Base-by-base conservation (phyloP, 2,888 invertebrate species). In the Eupithecia subfuscata region DNA sequence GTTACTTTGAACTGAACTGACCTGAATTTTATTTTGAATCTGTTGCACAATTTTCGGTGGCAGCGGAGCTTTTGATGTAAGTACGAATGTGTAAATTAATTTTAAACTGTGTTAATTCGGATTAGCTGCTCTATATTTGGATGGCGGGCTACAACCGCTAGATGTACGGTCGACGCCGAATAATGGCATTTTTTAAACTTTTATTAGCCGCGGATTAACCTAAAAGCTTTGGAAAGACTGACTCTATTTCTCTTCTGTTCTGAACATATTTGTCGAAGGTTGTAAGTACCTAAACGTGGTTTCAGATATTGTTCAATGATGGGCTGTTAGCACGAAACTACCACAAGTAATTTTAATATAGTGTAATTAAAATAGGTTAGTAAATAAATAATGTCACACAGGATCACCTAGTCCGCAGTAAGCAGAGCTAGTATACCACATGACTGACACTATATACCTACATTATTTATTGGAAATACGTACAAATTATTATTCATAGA, bases 1-100 rank as follows among this genome's bases (percentile, higher is more conserved):
- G 79, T 82, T 83, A 74, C 82, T 85, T 84, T 76, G 76, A 79
- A 79, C 75, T 79, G 75, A 72, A 81, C 81, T 91, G 92, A 92
- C 92, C 92, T 87, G 90, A 84, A 92, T 91, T 88, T 90, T 90
- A 90, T 90, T 91, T 90, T 87, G 88, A 90, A 86, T 82, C 83
- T 87, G 86, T 91, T 91, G 88, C 91, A 91, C 91, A 90, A 91
- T 88, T 89, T 83, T 83, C 82, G 80, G 79, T 79, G 77, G 79
- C 70, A 81, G 72, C 80, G 68, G 80, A 73, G 80, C 73, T 83
- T 83, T 71, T 76, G 75, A 84, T 82, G 90, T 90, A 83, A 88
- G 86, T 85, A 80, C 40, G 25, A 64, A 56, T 71, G 70, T 75
- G 70, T 75, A 69, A 74, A 74, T 71, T 75, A 75, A 74, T 75